Evolutionary conservation across 2,797 vertebrate genomes (phyloP), one percentile per base, ranked within the genome.

Genomic region (Diglossa cyanea): DNA sequence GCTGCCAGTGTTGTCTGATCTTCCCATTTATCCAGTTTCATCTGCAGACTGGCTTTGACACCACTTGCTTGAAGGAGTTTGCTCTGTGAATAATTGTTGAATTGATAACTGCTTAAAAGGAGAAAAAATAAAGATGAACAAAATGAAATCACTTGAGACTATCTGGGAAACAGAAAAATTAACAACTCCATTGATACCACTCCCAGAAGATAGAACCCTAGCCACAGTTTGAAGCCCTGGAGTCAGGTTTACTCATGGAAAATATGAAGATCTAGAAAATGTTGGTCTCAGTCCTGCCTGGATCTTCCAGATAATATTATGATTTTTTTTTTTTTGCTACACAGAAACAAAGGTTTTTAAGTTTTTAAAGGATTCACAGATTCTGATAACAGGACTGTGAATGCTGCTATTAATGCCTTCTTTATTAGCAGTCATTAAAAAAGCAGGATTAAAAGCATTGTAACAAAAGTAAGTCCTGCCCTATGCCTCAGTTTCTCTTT

Each of bases 151-250:
- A 23, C 17, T 65, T 61, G 17, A 61, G 9, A 30, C 4, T 71
- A 13, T 60, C 20, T 72, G 16, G 42, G n/a, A 81, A 90, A 73
- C 0, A 47, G 7, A 39, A 83, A 71, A 67, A 87, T 47, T 0
- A 24, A 84, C 47, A 66, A 8, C 5, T 48, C 31, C 30, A 19
- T 40, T 5, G 8, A 50, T 35, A 58, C 0, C 0, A 19, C n/a
- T 72, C 26, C 14, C 8, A 63, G 60, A 58, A 73, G 11, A 14
- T 48, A 81, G 57, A 62, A 86, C 74, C 18, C 20, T 63, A 37
- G 42, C 13, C 8, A 42, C 9, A 47, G 0, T 26, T 72, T 74
- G 60, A n/a, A 84, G 11, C 6, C 57, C 13, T 63, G 42, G 8
- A 68, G 54, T 24, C 42, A 75, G 47, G 39, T 42, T 91, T 72